phyloP scores from a whole-genome alignment of 2,888 invertebrate genomes.

The Lepetodrilus schrolli region DNA sequence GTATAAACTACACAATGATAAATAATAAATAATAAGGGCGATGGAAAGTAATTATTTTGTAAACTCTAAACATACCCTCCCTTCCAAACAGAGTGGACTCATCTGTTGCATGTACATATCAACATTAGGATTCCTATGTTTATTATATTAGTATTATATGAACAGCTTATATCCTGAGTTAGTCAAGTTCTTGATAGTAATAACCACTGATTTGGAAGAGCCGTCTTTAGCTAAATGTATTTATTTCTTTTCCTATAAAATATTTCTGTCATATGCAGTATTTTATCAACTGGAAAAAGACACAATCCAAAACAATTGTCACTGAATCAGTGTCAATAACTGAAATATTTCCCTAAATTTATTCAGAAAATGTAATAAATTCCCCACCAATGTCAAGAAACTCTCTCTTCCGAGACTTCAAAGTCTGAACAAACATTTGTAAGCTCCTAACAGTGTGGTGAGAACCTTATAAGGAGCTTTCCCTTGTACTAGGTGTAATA shows the following conservation, averaged over 20 bases:
- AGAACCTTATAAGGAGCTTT: background rate
- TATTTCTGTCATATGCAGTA: background rate
- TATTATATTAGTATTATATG: no score
- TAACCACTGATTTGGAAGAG: no score
- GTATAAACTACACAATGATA: no score
- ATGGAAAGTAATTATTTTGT: no score
- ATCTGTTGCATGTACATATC: no score
- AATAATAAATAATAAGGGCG: no score
- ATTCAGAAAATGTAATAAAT: background rate
- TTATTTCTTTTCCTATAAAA: background rate
- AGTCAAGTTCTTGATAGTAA: no score
- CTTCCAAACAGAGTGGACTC: no score
- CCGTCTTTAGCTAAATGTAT: no score
- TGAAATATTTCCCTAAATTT: background rate
- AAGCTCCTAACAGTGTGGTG: slow-evolving; percentile 12
- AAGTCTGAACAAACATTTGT: background rate
- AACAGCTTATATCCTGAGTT: no score
- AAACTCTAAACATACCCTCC: no score
- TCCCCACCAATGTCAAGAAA: background rate
- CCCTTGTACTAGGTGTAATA: slow-evolving; percentile 3
- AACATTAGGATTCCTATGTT: no score
- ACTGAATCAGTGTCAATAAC: background rate
- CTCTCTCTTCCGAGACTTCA: background rate
- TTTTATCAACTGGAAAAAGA: background rate
- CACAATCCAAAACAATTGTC: background rate